Evolutionary conservation across 2,888 invertebrate genomes (phyloP), one percentile per base, ranked within the genome.

Genomic region (Brachyptera putata): DNA sequence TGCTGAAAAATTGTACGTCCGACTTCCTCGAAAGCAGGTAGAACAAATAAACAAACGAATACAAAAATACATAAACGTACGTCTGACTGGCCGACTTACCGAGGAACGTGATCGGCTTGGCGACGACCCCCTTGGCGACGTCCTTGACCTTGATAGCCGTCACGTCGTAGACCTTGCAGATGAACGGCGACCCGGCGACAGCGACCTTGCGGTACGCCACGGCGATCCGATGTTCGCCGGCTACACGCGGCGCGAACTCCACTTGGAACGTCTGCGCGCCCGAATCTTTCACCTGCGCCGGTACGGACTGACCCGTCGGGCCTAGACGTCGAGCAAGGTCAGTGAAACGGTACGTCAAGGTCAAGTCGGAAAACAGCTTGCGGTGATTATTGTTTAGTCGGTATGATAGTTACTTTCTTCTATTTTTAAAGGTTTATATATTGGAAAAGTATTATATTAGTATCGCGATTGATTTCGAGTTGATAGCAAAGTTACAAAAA

Each of bases 141-240:
- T 95, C 93, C 74, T 92, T 94, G 25, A 96, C 95, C 79, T 92
- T 89, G 68, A 96, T 96, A 55, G 95, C 93, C 64, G 87, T 85
- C 7, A 95, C 92, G 71, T 96, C 95, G 72, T 95, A 95, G 2
- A 95, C 94, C 81, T 96, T 95, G 68, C 94, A 89, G 68, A 91
- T 88, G 76, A 95, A 96, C 3, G 96, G 96, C 72, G 94, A 95
- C 49, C 95, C 95, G 21, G 88, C 87, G 63, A 95, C 89, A 11
- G 93, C 87, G 69, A 84, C 76, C 65, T 88, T 87, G 43, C 70
- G 69, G 72, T 86, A 88, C 63, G 92, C 90, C 64, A 95, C 91
- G 69, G 91, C 87, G 64, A 96, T 89, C 63, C 89, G 84, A 75
- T 96, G 95, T 71, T 95, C 93, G 48, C 95, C 95, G 62, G 95